Evolutionary conservation across 2,113 vertebrate genomes (phyloP), one percentile per base, ranked within the genome.

Genomic region (Ifrita kowaldi): DNA sequence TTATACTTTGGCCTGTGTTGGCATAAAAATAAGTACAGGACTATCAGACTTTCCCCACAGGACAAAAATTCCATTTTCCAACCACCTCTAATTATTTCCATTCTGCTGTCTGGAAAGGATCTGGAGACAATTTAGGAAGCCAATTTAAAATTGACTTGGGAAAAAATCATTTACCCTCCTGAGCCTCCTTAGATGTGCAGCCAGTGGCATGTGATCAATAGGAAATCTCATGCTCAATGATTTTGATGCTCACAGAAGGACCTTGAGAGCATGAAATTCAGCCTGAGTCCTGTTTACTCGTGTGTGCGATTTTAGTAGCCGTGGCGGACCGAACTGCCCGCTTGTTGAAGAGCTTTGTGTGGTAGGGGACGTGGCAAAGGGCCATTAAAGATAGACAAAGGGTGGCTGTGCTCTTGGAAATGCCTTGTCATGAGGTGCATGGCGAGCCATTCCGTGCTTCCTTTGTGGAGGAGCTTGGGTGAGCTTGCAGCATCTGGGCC

Each of bases 51-150:
- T 95, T 94, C 81, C 89, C 91, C 12, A 42, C 81, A 95, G 95
- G 95, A 96, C 81, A 96, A 93, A 93, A 96, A 94, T 96, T 97
- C 95, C 46, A 12, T 94, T 95, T 97, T 96, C 96, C 89, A 96
- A 56, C 95, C 89, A 94, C 77, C 57, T 93, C 93, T 96, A 95
- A 96, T 94, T 95, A 96, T 96, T 97, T 97, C 96, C 91, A 96
- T 97, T 95, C 89, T 96, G 91, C 84, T 95, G 93, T 91, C 95
- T 96, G 96, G 91, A 96, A 96, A 69, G 74, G 93, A 85, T 97
- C 96, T 96, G 95, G 93, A 96, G 96, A 93, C 87, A 94, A 94
- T 96, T 96, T 97, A 84, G 87, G 87, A 84, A 95, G 84, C 91
- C 91, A 95, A 57, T 96, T 95, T 96, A 95, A 94, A 87, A 76